Base-by-base conservation (phyloP, 2,888 invertebrate genomes). In the Tanytarsus gracilentus region DNA sequence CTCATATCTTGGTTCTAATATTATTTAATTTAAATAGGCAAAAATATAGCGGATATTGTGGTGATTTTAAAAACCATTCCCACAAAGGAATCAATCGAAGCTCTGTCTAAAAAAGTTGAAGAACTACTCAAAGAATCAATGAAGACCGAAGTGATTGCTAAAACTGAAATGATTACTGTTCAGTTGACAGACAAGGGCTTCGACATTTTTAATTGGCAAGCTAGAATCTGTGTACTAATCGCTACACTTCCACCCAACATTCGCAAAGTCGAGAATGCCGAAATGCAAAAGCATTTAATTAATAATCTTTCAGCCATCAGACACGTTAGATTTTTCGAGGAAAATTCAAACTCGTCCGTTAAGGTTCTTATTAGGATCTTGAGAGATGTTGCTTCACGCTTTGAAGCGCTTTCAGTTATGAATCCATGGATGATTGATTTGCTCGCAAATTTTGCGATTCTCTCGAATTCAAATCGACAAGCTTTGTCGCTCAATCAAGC, bases 291-390 rank as follows among this genome's bases (percentile, higher is more conserved):
- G 70, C 79, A 88, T 40, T 85, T 95, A 76, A 86, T 88, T 73
- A 85, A 89, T 60, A 95, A 97, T 72, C 76, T 96, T 68, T 91
- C 94, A 0, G 93, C 96, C 0, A 94, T 98, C 63, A 80, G 96
- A 25, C 98, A 98, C 73, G 90, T 93, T 62, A 83, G 95, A 26
- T 99, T 98, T 98, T 97, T 97, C 72, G 97, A 97, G 70, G 97
- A 97, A 72, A 95, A 96, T 69, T 95, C 94, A 0, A 92, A 97
- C 72, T 95, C 96, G 4, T 93, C 93, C 21, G 93, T 97, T 62
- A 96, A 96, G 79, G 91, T 92, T 5, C 75, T 99, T 11, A 95
- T 98, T 66, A 83, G 98, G 2, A 79, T 99, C 23, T 77, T 99
- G n/a, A 83, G 95, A 63, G 98, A 98, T 76, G 80, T 98, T 68